Evolutionary conservation across 2,888 invertebrate species (phyloP).

Genomic region (Leistus spinibarbis): DNA sequence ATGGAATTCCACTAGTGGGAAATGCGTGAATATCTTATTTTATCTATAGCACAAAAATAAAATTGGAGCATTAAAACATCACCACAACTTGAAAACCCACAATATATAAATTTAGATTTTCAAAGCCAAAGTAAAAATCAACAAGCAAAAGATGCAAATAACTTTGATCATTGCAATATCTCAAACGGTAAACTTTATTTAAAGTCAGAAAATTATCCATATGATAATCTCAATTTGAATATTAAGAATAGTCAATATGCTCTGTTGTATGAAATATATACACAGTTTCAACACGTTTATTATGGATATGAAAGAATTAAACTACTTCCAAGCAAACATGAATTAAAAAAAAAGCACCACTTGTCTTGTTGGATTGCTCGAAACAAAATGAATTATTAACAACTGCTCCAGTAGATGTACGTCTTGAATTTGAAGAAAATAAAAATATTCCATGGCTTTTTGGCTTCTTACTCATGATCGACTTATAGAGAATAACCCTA

Average conservation of each 20-base stretch:
- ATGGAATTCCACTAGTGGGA: constrained; percentile 51
- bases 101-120: constrained; percentile 51
- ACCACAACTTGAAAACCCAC: constrained; percentile 50
- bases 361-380: neutral
- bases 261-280: neutral
- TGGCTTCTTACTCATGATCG: neutral
- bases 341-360: neutral
- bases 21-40: constrained; percentile 51
- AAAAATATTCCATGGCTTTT: neutral
- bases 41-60: constrained; percentile 48
- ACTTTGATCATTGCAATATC: constrained; percentile 35
- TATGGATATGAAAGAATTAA: neutral
- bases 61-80: constrained; percentile 49
- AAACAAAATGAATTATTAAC: constrained; percentile 2
- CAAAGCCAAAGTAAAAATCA: constrained; percentile 50
- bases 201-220: constrained; percentile 10
- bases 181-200: constrained; percentile 1
- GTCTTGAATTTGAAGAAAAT: constrained; percentile 7
- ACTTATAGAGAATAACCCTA: neutral
- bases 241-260: neutral
- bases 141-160: constrained; percentile 41
- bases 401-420: constrained; percentile 7
- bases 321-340: neutral
- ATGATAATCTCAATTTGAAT: neutral
- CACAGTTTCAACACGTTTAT: neutral